phyloP scores from a whole-genome alignment of 2,113 vertebrate genomes.

The Strigops habroptila region DNA sequence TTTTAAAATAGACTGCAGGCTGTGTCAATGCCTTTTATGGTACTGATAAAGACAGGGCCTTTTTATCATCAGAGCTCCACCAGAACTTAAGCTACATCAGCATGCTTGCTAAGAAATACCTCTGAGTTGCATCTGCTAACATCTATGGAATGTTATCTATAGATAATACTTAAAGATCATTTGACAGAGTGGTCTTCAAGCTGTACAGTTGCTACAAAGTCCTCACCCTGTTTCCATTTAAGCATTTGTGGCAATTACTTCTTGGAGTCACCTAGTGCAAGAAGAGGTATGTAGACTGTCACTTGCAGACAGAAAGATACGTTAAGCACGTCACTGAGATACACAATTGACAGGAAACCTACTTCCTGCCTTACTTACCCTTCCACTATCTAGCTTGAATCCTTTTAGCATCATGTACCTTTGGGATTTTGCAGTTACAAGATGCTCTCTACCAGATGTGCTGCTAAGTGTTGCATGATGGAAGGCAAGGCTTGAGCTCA shows the following conservation, averaged over 20 bases:
- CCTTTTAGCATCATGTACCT: not conserved
- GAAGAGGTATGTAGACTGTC: not conserved
- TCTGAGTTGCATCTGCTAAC: not conserved
- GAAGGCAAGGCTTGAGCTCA: not conserved
- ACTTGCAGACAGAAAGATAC: not conserved
- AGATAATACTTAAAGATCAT: not conserved
- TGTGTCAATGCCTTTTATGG: not conserved
- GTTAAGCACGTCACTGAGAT: not conserved
- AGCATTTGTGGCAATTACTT: not conserved
- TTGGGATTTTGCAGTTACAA: not conserved
- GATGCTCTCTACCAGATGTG: accelerated
- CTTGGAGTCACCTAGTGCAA: not conserved
- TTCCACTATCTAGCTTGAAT: not conserved
- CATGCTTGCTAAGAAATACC: not conserved
- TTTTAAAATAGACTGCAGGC: not conserved
- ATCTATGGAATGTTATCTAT: not conserved
- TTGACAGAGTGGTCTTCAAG: not conserved
- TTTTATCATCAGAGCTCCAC: not conserved
- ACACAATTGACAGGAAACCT: not conserved
- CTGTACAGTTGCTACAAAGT: not conserved
- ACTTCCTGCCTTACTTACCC: not conserved
- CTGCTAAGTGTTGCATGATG: not conserved
- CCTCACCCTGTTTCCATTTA: not conserved
- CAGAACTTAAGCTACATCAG: not conserved
- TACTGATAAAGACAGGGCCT: not conserved